Percentiles rank a stretch among this genome's conserved stretches.
These are phyloP conservation scores for Drosophila barbarae DNA, from an alignment of 2,888 invertebrate genomes.

Conservation along the genomic window DNA sequence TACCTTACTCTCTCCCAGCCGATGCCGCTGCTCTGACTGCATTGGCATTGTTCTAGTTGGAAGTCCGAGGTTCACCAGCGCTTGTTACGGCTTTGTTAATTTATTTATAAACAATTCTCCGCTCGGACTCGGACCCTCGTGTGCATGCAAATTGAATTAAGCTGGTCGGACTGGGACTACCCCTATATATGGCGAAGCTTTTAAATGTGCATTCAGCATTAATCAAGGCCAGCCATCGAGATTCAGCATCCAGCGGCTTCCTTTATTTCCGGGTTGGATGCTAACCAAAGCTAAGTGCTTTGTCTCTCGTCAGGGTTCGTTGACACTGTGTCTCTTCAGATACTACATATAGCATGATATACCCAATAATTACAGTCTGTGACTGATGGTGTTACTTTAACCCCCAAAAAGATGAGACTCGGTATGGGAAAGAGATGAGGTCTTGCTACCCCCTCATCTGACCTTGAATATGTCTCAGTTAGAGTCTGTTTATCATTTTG, in stretches of 20 bases:
- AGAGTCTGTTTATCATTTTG: conserved; percentile 24
- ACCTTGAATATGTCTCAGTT: conserved; percentile 33
- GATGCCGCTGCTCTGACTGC: conserved; percentile 10
- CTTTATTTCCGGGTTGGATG: conserved; percentile 41
- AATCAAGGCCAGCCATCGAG: conserved; percentile 55
- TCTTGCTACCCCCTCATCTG: not conserved
- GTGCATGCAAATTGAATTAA: conserved; percentile 62
- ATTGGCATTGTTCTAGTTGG: conserved; percentile 53
- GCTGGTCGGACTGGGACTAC: conserved; percentile 27
- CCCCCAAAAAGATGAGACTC: conserved; percentile 1
- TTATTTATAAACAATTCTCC: conserved; percentile 53
- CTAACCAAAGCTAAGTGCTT: conserved; percentile 33
- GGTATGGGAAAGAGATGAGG: not conserved
- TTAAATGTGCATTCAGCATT: conserved; percentile 47
- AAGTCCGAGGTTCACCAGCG: conserved; percentile 30
- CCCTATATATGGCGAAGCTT: conserved; percentile 21
- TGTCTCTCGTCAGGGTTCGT: conserved; percentile 48
- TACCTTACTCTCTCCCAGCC: conserved; percentile 1
- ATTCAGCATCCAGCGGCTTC: conserved; percentile 13
- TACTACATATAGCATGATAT: not conserved
- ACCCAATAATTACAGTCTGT: conserved; percentile 24
- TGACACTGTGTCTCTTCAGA: conserved; percentile 38
- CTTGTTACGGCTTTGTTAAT: conserved; percentile 49
- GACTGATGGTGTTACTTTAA: conserved; percentile 25
- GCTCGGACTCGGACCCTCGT: conserved; percentile 27